Evolutionary conservation across 2,113 vertebrate species (phyloP).

Genomic region (Sander lucioperca): DNA sequence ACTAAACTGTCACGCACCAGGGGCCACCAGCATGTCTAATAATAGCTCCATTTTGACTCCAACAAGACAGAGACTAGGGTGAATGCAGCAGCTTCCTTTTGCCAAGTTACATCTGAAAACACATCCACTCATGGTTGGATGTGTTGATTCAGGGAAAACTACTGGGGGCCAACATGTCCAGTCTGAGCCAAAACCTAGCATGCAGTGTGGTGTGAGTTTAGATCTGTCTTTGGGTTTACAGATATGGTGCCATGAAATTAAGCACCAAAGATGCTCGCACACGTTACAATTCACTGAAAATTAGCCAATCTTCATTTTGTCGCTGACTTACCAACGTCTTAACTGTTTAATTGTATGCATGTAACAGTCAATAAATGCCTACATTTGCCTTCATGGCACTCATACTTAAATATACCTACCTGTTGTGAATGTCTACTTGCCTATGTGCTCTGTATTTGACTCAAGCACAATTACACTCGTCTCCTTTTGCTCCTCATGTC

Average conservation of each 20-base stretch:
- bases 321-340: too few species aligned
- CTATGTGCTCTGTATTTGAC: background rate
- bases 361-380: too few species aligned
- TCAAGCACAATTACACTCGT: background rate
- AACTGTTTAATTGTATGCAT: background rate
- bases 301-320: too few species aligned
- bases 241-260: too few species aligned
- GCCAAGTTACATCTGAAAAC: background rate
- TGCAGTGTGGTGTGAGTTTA: too few species aligned
- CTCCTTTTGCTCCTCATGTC: constrained; percentile 75
- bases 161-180: background rate
- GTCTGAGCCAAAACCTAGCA: background rate
- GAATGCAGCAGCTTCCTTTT: constrained; percentile 6
- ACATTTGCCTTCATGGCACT: background rate
- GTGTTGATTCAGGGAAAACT: background rate
- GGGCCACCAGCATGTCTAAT: background rate
- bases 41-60: constrained; percentile 1
- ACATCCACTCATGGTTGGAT: background rate
- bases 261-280: too few species aligned
- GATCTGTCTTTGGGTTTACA: too few species aligned
- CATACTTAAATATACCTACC: background rate
- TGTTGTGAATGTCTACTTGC: background rate
- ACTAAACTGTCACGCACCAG: background rate
- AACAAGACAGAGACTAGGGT: background rate
- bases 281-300: too few species aligned